A percentile compares a stretch with the other conserved stretches of the same genome.
Conservation (phyloP, 2,888 invertebrate genomes). For the Lamproptera curius region DNA sequence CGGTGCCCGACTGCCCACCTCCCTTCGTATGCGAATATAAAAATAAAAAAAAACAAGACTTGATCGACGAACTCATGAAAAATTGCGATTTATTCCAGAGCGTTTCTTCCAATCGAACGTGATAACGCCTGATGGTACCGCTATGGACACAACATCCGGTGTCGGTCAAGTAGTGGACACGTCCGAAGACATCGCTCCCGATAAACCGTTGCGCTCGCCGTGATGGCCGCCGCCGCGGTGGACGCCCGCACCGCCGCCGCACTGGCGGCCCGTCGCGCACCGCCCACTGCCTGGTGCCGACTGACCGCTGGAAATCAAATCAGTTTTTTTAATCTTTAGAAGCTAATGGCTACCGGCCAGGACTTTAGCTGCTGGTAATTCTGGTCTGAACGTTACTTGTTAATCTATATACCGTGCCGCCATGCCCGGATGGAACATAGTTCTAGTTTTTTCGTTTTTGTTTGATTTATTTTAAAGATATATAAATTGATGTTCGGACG, state of each 20-base stretch:
- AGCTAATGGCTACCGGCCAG: neutral
- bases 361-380: neutral
- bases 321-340: neutral
- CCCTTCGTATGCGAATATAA: too few species aligned
- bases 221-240: conserved; percentile 53
- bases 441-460: too few species aligned
- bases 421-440: too few species aligned
- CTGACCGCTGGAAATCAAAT: neutral
- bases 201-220: conserved; percentile 68
- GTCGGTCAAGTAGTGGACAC: conserved; percentile 51
- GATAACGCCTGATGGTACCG: conserved; percentile 75
- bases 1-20: too few species aligned
- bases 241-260: conserved; percentile 69
- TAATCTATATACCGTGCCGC: too few species aligned
- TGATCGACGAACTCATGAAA: too few species aligned
- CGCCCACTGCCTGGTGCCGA: conserved; percentile 26
- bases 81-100: too few species aligned
- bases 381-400: too few species aligned
- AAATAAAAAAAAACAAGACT: too few species aligned
- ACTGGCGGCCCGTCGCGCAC: conserved; percentile 67
- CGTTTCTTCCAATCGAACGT: conserved; percentile 81
- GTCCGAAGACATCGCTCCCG: conserved; percentile 62
- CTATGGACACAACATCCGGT: conserved; percentile 68
- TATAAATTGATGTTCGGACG: too few species aligned
- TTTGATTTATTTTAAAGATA: too few species aligned